Conservation (phyloP, 2,888 invertebrate species). For the Agriopis marginaria region DNA sequence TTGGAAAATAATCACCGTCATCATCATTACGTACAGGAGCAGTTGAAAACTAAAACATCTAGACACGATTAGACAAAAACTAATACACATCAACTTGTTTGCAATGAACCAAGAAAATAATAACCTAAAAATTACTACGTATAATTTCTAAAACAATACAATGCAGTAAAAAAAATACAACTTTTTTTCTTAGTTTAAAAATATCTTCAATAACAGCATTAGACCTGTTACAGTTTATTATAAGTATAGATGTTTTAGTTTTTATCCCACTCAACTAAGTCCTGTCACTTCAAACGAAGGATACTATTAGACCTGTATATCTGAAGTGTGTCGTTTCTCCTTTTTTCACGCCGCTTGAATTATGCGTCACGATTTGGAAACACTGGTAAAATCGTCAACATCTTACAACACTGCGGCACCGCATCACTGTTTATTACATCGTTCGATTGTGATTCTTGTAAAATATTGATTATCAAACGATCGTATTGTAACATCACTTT, state of each 20-base stretch:
- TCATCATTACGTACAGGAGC: slow-evolving; percentile 57
- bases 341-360: slow-evolving; percentile 86
- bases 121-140: neutral
- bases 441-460: slow-evolving; percentile 43
- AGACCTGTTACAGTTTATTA: too few relatives aligned
- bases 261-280: slow-evolving; percentile 45
- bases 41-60: slow-evolving; percentile 53
- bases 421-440: slow-evolving; percentile 55
- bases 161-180: too few relatives aligned
- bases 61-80: neutral
- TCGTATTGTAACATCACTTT: slow-evolving; percentile 37
- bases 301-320: slow-evolving; percentile 69
- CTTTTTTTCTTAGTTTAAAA: neutral
- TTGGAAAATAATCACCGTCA: slow-evolving; percentile 47
- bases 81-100: neutral
- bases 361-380: slow-evolving; percentile 82
- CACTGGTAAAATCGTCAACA: slow-evolving; percentile 83
- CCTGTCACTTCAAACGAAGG: slow-evolving; percentile 59
- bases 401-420: slow-evolving; percentile 70
- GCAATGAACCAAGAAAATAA: neutral
- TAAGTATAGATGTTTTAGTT: slow-evolving; percentile 30
- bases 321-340: slow-evolving; percentile 84
- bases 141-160: too few relatives aligned
- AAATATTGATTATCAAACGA: slow-evolving; percentile 38
- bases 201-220: too few relatives aligned